These are phyloP conservation scores for Drosophila tsacasi DNA, from an alignment of 1,140 invertebrate species.

Conservation along the genomic window DNA sequence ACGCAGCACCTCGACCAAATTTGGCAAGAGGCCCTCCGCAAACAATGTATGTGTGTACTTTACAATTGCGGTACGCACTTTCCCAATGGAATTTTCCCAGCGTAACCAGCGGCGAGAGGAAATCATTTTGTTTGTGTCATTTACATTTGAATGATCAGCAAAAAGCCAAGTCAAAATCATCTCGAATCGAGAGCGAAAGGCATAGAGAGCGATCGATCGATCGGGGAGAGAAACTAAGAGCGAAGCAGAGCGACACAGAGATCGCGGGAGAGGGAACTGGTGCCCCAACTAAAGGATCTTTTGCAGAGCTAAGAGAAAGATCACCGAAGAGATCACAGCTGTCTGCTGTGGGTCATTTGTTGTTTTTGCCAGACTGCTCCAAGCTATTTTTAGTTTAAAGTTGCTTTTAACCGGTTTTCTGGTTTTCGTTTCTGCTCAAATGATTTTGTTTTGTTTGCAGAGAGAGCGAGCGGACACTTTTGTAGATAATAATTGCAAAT, in stretches of 20 bases:
- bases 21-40: neutral
- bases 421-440: slow-evolving; percentile 30
- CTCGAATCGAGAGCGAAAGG: slow-evolving; percentile 40
- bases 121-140: slow-evolving; percentile 34
- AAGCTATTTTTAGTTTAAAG: slow-evolving; percentile 63
- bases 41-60: neutral
- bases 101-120: slow-evolving; percentile 23
- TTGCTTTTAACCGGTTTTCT: slow-evolving; percentile 68
- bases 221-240: slow-evolving; percentile 5
- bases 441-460: slow-evolving; percentile 50
- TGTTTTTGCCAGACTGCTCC: slow-evolving; percentile 21
- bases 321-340: slow-evolving; percentile 22
- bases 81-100: slow-evolving; percentile 53
- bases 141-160: slow-evolving; percentile 36
- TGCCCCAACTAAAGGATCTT: slow-evolving; percentile 18
- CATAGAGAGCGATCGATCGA: neutral
- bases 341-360: slow-evolving; percentile 17
- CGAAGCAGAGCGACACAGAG: neutral
- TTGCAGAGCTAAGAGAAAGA: slow-evolving; percentile 21
- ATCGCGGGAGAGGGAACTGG: neutral
- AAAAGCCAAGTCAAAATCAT: slow-evolving; percentile 29
- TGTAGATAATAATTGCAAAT: slow-evolving; percentile 37
- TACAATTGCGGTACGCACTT: slow-evolving; percentile 22
- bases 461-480: slow-evolving; percentile 9
- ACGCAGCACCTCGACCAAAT: neutral